phyloP scores from a whole-genome alignment of 2,888 invertebrate genomes.

The Drosophila algonquin region DNA sequence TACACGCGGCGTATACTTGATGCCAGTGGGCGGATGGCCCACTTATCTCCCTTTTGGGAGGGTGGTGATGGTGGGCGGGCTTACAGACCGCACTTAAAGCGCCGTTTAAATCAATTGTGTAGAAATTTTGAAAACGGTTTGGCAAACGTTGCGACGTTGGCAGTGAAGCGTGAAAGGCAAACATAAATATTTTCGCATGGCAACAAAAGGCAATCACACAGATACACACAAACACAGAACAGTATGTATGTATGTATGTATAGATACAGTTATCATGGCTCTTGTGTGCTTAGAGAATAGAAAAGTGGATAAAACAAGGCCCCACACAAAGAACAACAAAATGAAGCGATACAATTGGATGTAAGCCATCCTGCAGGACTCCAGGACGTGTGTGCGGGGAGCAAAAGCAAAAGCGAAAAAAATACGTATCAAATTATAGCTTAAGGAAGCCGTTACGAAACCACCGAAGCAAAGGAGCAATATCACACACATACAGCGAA shows the following conservation, averaged over 20 bases:
- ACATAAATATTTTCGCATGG: slow-evolving; percentile 70
- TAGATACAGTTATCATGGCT: slow-evolving; percentile 61
- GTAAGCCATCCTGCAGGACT: slow-evolving; percentile 48
- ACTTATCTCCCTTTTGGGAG: slow-evolving; percentile 6
- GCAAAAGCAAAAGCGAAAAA: slow-evolving; percentile 23
- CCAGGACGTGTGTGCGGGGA: slow-evolving; percentile 51
- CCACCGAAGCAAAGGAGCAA: slow-evolving; percentile 63
- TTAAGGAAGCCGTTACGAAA: slow-evolving; percentile 64
- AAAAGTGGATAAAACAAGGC: slow-evolving; percentile 54
- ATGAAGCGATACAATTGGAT: slow-evolving; percentile 57
- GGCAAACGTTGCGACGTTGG: slow-evolving; percentile 18
- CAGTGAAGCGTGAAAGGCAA: slow-evolving; percentile 63
- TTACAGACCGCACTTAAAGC: slow-evolving; percentile 45
- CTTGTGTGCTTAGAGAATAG: slow-evolving; percentile 60
- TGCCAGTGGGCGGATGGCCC: slow-evolving; percentile 6
- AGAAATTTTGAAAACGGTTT: slow-evolving; percentile 65
- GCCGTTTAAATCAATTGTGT: slow-evolving; percentile 77
- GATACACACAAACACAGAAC: slow-evolving; percentile 10
- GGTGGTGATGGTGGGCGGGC: neutral
- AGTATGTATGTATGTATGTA: slow-evolving; percentile 13
- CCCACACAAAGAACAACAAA: slow-evolving; percentile 49
- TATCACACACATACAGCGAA: slow-evolving; percentile 25
- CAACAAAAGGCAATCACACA: slow-evolving; percentile 53
- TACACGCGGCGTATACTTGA: slow-evolving; percentile 23
- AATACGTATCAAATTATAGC: slow-evolving; percentile 71